Evolutionary conservation across 2,113 vertebrate genomes (phyloP).

Genomic region (Takifugu bimaculatus): DNA sequence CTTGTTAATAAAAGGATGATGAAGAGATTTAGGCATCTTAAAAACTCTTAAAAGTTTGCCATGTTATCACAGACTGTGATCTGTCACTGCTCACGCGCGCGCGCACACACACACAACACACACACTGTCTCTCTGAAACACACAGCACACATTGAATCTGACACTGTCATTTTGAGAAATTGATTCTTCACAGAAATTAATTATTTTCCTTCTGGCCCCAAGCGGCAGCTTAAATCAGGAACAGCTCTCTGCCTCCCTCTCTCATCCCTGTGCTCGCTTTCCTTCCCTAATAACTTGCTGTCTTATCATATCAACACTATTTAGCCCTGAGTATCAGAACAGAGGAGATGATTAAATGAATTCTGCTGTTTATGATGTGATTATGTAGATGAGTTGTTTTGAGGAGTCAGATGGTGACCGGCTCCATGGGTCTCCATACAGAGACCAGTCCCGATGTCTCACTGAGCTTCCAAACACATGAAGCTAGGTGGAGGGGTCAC

Average conservation of each 20-base stretch:
- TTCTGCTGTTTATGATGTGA: slow-evolving; percentile 99
- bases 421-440: slow-evolving; percentile 67
- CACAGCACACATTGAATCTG: slow-evolving; percentile 70
- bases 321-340: slow-evolving; percentile 87
- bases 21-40: slow-evolving; percentile 64
- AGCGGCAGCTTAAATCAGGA: slow-evolving; percentile 99
- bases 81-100: slow-evolving; percentile 25
- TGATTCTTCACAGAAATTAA: slow-evolving; percentile 99
- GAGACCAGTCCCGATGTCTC: slow-evolving; percentile 26
- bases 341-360: slow-evolving; percentile 99
- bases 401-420: slow-evolving; percentile 68
- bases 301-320: slow-evolving; percentile 99
- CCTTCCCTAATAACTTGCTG: slow-evolving; percentile 86
- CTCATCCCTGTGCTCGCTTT: slow-evolving; percentile 54
- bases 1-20: slow-evolving; percentile 41
- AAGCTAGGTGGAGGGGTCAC: too few relatives aligned
- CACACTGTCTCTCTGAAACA: slow-evolving; percentile 26
- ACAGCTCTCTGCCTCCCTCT: slow-evolving; percentile 70
- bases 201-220: slow-evolving; percentile 99
- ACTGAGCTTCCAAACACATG: background rate
- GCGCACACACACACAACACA: background rate
- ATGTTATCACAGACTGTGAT: slow-evolving; percentile 60
- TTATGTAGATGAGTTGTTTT: slow-evolving; percentile 93
- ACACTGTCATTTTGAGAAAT: slow-evolving; percentile 98
- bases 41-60: slow-evolving; percentile 60